A percentile compares a stretch with the other conserved stretches of the same genome.
phyloP scores from a whole-genome alignment of 1,140 invertebrate species.

The Anastatus disparis region DNA sequence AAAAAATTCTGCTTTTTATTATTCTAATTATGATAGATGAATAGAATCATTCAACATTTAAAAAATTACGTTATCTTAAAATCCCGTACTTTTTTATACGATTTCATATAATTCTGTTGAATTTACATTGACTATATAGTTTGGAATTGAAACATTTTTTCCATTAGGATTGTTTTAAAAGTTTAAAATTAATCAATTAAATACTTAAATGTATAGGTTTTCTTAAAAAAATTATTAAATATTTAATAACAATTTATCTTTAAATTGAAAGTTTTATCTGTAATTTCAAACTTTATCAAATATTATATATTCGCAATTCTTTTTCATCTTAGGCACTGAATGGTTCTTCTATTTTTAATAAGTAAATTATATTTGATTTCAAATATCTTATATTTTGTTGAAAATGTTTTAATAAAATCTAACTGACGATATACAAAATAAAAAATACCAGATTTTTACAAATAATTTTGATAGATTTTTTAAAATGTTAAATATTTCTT shows the following conservation, averaged over 20 bases:
- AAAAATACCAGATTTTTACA: background rate
- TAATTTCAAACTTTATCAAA: background rate
- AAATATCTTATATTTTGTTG: background rate
- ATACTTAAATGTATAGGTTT: no score
- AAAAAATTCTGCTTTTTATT: no score
- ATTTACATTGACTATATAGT: no score
- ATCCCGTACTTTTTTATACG: no score
- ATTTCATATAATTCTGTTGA: no score
- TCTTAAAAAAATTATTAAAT: background rate
- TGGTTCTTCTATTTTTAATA: background rate
- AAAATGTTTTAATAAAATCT: background rate
- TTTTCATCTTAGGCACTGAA: slow-evolving; percentile 3
- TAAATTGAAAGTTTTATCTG: background rate
- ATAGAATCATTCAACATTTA: no score
- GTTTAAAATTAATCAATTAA: no score
- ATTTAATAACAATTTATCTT: background rate
- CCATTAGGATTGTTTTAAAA: no score
- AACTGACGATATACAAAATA: background rate
- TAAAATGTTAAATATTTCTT: background rate
- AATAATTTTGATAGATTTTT: background rate
- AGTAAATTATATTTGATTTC: background rate
- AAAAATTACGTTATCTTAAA: no score
- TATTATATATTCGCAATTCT: background rate
- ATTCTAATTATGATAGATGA: no score
- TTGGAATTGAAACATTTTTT: no score